Base-by-base conservation (phyloP, 2,113 vertebrate genomes). In the Brachirus orientalis region DNA sequence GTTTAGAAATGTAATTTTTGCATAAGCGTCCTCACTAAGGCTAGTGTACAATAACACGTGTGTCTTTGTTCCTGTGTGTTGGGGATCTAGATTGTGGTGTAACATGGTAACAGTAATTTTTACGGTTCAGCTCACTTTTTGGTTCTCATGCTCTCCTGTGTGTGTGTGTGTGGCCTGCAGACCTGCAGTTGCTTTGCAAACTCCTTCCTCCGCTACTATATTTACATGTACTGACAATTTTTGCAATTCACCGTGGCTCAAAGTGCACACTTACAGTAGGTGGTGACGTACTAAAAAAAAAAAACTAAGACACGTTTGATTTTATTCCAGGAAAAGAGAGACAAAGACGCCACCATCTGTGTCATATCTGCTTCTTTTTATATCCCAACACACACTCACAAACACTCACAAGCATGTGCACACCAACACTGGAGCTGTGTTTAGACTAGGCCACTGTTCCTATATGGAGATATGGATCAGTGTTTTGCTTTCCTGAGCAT, bases 401-500 rank as follows among this genome's bases (percentile, higher is more conserved):
- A 1, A 61, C 17, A 47, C 16, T 19, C 43, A 62, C 37, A 33
- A 38, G 44, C 57, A 62, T 33, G 36, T 35, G n/a, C 8, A 20
- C 51, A 54, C 57, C 36, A 66, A 64, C 40, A 51, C 46, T 46
- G 13, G 1, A 16, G 44, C 62, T 69, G 56, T 90, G 88, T 91
- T 89, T 90, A 86, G 87, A 85, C 90, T 89, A 52, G 35, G 62
- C 79, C 82, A 75, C 65, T 50, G 77, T 86, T 85, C 60, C 76
- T 84, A 79, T 81, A 76, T 69, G 65, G 71, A 86, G 89, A 91
- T 89, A 88, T 58, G 45, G 74, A 89, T 90, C 84, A 84, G 54
- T 78, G 71, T 88, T 82, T 85, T 78, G 73, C 83, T 90, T 70
- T 85, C 77, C 72, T 22, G 48, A 76, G 57, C 43, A 73, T 76